These are phyloP conservation scores for Agapornis roseicollis DNA, from an alignment of 2,113 vertebrate genomes.

Conservation along the genomic window DNA sequence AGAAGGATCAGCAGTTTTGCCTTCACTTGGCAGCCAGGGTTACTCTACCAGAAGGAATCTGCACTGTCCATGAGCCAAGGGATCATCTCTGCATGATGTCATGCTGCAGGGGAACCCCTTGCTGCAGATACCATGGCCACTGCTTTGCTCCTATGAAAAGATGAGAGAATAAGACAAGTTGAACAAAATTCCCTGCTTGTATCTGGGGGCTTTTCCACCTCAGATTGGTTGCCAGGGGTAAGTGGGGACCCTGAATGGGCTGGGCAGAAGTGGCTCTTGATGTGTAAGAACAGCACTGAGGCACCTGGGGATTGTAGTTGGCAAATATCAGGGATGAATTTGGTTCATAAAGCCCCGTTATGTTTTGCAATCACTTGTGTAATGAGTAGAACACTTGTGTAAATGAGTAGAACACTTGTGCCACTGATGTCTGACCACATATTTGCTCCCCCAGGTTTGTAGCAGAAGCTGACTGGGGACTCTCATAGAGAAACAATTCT, in stretches of 20 bases:
- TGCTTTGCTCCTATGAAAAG: neutral
- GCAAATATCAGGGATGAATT: neutral
- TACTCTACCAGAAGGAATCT: conserved; percentile 46
- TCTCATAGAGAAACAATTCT: neutral
- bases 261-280: neutral
- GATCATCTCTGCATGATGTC: conserved; percentile 1
- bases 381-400: neutral
- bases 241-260: neutral
- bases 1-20: conserved; percentile 1
- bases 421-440: neutral
- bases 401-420: neutral
- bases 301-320: neutral
- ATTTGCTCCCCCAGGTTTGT: neutral
- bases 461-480: neutral
- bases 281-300: neutral
- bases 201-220: rapidly evolving
- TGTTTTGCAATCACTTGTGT: neutral
- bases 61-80: neutral
- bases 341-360: rapidly evolving
- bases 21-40: conserved; percentile 3
- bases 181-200: neutral
- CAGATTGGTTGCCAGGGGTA: neutral
- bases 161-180: neutral
- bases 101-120: conserved; percentile 39
- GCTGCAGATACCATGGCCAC: neutral